phyloP scores from a whole-genome alignment of 2,797 vertebrate genomes.

The Heteromormyrus szaboi region DNA sequence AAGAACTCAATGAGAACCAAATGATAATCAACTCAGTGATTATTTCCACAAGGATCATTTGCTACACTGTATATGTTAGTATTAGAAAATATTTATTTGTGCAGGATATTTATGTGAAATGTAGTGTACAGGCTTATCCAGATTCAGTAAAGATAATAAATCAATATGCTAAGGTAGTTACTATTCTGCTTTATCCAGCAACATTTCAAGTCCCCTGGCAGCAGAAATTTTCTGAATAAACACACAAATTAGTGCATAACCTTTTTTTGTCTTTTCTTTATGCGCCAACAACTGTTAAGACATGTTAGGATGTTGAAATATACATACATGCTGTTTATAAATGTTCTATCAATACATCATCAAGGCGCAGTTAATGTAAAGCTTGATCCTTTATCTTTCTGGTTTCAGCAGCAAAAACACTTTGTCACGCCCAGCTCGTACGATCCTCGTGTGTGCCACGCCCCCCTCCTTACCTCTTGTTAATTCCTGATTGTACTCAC shows the following conservation, averaged over 20 bases:
- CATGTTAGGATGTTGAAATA: neutral
- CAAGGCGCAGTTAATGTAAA: neutral
- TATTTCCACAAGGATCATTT: neutral
- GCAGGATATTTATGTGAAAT: neutral
- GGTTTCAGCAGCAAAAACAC: neutral
- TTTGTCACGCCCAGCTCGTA: no score
- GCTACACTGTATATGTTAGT: neutral
- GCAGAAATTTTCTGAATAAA: constrained; percentile 7
- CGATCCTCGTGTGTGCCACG: no score
- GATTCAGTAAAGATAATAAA: neutral
- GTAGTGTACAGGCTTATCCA: neutral
- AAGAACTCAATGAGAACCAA: neutral
- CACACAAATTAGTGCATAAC: neutral
- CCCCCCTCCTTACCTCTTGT: no score
- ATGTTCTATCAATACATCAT: neutral
- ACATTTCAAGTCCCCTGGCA: neutral
- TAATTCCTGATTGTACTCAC: no score
- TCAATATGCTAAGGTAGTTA: neutral
- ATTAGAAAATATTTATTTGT: constrained; percentile 1
- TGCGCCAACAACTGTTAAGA: neutral
- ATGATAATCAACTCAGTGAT: neutral
- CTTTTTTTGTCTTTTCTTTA: neutral
- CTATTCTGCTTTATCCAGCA: neutral
- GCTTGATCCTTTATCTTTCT: neutral
- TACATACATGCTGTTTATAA: neutral